Conservation (phyloP, 2,888 invertebrate genomes). For the Diabrotica balteata region DNA sequence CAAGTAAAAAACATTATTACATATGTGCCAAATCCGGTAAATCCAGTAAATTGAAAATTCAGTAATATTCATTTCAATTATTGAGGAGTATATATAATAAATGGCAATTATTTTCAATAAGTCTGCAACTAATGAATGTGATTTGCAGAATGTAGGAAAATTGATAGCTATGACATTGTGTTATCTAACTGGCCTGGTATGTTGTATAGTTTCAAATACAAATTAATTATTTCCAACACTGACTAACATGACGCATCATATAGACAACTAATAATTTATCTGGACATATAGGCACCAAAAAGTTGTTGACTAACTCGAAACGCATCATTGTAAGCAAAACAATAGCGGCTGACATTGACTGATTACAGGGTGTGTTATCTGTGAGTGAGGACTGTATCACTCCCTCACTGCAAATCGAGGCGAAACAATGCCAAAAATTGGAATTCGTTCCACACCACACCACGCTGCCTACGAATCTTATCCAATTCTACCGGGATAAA, state of each 20-base stretch:
- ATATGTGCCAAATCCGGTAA: no score
- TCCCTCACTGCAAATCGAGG: constrained; percentile 41
- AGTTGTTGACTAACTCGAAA: constrained; percentile 41
- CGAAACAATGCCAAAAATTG: constrained; percentile 47
- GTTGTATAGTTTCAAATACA: no score
- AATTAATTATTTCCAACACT: constrained; percentile 4
- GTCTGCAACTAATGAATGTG: no score
- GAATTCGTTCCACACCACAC: constrained; percentile 45
- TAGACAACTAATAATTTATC: constrained; percentile 34
- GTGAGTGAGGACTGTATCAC: constrained; percentile 43
- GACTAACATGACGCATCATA: constrained; percentile 17
- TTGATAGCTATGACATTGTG: no score
- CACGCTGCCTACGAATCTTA: constrained; percentile 35
- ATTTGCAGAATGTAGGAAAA: no score
- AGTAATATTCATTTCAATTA: no score
- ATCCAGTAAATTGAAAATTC: no score
- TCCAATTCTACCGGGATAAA: constrained; percentile 43
- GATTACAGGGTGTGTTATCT: constrained; percentile 47
- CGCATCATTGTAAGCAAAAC: constrained; percentile 46
- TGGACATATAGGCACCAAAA: constrained; percentile 44
- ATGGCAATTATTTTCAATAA: no score
- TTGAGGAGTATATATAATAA: no score
- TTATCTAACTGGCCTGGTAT: no score
- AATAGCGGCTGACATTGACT: constrained; percentile 50
- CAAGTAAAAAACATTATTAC: no score